Evolutionary conservation across 2,888 invertebrate genomes (phyloP).

Genomic region (Frankliniella intonsa): DNA sequence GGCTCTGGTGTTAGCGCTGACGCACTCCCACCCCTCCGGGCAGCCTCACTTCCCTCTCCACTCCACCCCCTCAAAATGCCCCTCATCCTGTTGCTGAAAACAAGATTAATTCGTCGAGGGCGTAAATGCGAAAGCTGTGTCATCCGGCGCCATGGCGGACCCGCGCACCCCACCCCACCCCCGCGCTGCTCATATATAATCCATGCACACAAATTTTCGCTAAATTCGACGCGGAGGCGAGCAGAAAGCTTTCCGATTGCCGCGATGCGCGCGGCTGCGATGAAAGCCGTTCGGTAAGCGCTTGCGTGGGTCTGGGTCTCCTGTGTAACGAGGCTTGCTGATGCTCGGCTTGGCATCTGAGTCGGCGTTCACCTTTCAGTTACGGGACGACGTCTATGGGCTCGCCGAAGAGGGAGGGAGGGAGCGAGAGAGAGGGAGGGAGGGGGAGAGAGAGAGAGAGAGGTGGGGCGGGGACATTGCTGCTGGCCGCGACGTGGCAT

Average conservation of each 20-base stretch:
- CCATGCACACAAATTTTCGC: too few species aligned
- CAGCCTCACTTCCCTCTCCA: too few species aligned
- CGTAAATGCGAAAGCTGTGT: constrained; percentile 6
- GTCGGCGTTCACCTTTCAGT: too few species aligned
- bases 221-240: too few species aligned
- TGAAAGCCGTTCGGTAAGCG: too few species aligned
- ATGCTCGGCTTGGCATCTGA: too few species aligned
- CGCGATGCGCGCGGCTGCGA: too few species aligned
- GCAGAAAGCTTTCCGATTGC: too few species aligned
- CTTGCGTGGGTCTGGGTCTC: too few species aligned
- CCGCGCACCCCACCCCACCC: neutral
- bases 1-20: neutral
- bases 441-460: neutral
- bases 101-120: constrained; percentile 5
- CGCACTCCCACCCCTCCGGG: neutral
- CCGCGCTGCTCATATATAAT: neutral
- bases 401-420: too few species aligned
- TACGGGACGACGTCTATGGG: too few species aligned
- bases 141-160: neutral
- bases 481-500: constrained; percentile 21
- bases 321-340: too few species aligned
- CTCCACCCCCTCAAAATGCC: neutral
- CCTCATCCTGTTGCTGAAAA: constrained; percentile 11
- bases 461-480: neutral
- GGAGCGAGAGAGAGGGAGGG: neutral